A percentile compares a stretch with the other conserved stretches of the same genome.
These are phyloP conservation scores for Phrynocephalus vlangalii DNA, from an alignment of 2,797 vertebrate species.

Conservation along the genomic window DNA sequence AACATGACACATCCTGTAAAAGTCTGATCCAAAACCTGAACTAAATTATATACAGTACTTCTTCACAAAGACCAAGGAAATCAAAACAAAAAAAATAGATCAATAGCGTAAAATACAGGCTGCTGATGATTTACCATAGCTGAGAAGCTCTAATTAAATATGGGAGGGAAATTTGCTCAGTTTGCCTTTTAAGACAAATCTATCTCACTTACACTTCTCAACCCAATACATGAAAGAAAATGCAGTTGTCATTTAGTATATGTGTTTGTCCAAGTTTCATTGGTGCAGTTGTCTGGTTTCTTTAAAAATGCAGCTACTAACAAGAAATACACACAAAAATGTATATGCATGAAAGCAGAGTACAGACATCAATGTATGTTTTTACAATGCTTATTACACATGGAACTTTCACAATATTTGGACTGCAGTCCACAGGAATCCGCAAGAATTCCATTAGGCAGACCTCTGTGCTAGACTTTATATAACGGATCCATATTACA, in stretches of 20 bases:
- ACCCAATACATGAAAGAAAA: not conserved
- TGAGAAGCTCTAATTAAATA: not conserved
- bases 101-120: not conserved
- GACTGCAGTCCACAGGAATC: too few relatives aligned
- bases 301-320: not conserved
- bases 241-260: not conserved
- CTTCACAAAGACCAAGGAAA: not conserved
- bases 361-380: not conserved
- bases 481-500: too few relatives aligned
- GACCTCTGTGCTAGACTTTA: too few relatives aligned
- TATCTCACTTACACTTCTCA: not conserved
- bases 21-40: not conserved
- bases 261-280: not conserved
- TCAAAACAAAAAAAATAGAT: not conserved
- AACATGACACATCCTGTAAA: not conserved
- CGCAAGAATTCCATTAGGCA: too few relatives aligned
- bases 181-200: not conserved
- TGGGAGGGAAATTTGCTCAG: not conserved
- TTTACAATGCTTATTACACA: too few relatives aligned
- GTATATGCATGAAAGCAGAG: not conserved
- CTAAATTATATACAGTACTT: slow-evolving; percentile 1
- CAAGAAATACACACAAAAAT: not conserved
- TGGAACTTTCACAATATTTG: too few relatives aligned
- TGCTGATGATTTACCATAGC: not conserved
- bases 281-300: not conserved